Percentiles rank a stretch among this genome's conserved stretches.
phyloP scores from a whole-genome alignment of 92 coral and sea anemone species.

The Porites cylindrica region DNA sequence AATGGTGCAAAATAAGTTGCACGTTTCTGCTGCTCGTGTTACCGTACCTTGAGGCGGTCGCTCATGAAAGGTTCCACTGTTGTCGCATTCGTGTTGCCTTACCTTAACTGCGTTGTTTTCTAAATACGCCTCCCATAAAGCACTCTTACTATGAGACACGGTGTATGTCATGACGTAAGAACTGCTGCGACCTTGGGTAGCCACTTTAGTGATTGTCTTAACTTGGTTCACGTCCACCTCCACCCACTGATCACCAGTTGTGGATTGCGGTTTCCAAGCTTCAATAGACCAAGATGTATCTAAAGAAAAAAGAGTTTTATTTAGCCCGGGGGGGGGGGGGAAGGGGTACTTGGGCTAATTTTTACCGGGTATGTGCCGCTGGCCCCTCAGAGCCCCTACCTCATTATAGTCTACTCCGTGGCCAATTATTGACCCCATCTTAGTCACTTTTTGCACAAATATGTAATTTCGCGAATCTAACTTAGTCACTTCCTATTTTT shows the following conservation, averaged over 20 bases:
- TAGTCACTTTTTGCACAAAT: too few relatives aligned
- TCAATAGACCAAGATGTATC: slow-evolving; percentile 5
- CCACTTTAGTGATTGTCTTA: slow-evolving; percentile 53
- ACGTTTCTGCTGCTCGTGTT: too few relatives aligned
- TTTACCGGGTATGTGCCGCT: too few relatives aligned
- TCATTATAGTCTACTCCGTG: too few relatives aligned
- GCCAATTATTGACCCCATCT: too few relatives aligned
- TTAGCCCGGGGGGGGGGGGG: too few relatives aligned
- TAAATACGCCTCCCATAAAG: slow-evolving; percentile 59
- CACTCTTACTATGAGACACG: slow-evolving; percentile 72
- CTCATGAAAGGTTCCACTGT: too few relatives aligned
- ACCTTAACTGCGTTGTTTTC: slow-evolving; percentile 66
- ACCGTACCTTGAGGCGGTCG: background rate
- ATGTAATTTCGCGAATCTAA: too few relatives aligned
- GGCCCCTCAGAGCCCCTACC: too few relatives aligned
- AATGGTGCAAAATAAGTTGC: too few relatives aligned
- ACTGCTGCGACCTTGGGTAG: slow-evolving; percentile 57
- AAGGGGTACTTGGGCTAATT: too few relatives aligned
- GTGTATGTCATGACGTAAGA: slow-evolving; percentile 73
- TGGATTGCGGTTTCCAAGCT: slow-evolving; percentile 69
- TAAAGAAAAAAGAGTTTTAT: background rate
- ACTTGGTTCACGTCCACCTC: slow-evolving; percentile 77
- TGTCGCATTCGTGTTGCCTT: background rate
- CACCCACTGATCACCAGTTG: slow-evolving; percentile 69
- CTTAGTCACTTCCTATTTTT: too few relatives aligned